Evolutionary conservation across 2,113 vertebrate species (phyloP), one percentile per base, ranked within the genome.

Genomic region (Ovis canadensis): DNA sequence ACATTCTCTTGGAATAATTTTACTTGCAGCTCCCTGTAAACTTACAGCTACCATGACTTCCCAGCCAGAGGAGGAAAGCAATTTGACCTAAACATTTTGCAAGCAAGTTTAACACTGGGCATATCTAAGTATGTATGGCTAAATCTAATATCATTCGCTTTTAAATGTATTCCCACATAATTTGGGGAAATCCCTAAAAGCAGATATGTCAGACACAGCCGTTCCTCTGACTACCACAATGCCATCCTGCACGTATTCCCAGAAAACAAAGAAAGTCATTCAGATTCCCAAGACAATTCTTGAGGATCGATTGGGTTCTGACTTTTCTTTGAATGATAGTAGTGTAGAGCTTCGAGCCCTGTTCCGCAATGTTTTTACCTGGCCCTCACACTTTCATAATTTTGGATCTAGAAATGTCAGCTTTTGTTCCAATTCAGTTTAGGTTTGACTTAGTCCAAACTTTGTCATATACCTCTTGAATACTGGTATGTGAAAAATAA

Each of bases 11-110:
- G 43, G 45, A 64, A 96, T 94, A 57, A 57, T 91, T 97, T 84
- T 88, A 90, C 36, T 88, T 80, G 33, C 3, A 60, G 55, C 23
- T 83, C 36, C 88, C 62, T 78, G 27, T 83, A 95, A 94, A 74
- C 67, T 74, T 74, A 40, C 23, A 85, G 21, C 52, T 90, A 84
- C 60, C 43, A 31, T 57, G 80, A 88, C 14, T 36, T 86, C 90
- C 45, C 45, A 64, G 40, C 33, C 14, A 95, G 94, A 87, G 67
- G 45, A 96, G 77, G 33, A 60, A 52, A 80, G 67, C 25, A 57
- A 94, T 86, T 64, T 59, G 57, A 29, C 92, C 52, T 92, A 91
- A 91, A 91, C 60, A 88, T 90, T 93, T 91, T 95, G 48, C 80
- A 90, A 88, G 90, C 16, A 83, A 87, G 95, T 71, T 91, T 67